These are phyloP conservation scores for Platichthys stellatus DNA, from an alignment of 2,113 vertebrate genomes.

Conservation along the genomic window DNA sequence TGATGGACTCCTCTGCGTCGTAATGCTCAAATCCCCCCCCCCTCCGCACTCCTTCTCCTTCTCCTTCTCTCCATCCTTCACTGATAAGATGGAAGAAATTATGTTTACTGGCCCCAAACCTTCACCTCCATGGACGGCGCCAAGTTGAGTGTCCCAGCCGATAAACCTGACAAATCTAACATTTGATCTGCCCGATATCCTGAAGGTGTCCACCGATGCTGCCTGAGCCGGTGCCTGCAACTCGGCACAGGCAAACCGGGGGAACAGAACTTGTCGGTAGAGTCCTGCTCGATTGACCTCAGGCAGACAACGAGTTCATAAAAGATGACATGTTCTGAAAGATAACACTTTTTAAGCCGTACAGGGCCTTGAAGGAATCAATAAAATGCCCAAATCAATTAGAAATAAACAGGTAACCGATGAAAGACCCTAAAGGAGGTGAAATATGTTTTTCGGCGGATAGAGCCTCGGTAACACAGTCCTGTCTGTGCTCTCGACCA, in stretches of 20 bases:
- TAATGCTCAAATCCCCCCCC: not conserved
- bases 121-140: constrained; percentile 23
- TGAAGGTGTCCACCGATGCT: not conserved
- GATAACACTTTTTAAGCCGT: not conserved
- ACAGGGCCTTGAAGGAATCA: constrained; percentile 18
- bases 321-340: constrained; percentile 29
- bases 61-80: too few species aligned
- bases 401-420: not conserved
- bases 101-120: constrained; percentile 14
- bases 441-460: not conserved
- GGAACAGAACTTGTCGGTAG: not conserved
- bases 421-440: constrained; percentile 9
- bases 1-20: not conserved
- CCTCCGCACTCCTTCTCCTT: not conserved
- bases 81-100: constrained; percentile 18
- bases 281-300: constrained; percentile 5
- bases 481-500: too few species aligned
- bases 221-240: not conserved
- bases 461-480: too few species aligned
- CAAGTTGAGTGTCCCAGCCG: constrained; percentile 22
- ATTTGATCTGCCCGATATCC: constrained; percentile 18
- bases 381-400: constrained; percentile 30
- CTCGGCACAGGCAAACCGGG: too few species aligned
- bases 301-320: constrained; percentile 6
- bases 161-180: constrained; percentile 27